phyloP scores from a whole-genome alignment of 2,113 vertebrate genomes.

The Pholis gunnellus region DNA sequence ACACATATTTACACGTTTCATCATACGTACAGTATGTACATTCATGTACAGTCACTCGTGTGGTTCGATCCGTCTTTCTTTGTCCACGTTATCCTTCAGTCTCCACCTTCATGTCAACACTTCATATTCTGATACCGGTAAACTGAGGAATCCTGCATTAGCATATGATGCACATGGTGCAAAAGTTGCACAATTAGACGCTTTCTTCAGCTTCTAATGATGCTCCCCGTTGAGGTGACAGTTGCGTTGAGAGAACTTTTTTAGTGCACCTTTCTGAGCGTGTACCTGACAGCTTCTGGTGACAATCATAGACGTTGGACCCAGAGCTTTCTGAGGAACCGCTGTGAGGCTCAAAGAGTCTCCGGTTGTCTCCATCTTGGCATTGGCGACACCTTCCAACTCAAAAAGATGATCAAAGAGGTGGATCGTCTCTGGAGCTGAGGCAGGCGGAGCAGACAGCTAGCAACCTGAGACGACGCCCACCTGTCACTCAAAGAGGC shows the following conservation, averaged over 20 bases:
- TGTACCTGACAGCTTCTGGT: not conserved
- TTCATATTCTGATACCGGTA: not conserved
- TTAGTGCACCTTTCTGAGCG: not conserved
- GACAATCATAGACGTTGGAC: not conserved
- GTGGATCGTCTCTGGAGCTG: too few relatives aligned
- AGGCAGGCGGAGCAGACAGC: too few relatives aligned
- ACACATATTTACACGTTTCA: constrained; percentile 43
- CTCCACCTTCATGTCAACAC: not conserved
- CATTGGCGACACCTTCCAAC: too few relatives aligned
- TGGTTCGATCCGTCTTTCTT: not conserved
- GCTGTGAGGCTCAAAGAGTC: too few relatives aligned
- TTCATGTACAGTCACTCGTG: not conserved
- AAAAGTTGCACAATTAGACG: not conserved
- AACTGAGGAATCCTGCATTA: not conserved
- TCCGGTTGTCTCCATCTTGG: too few relatives aligned
- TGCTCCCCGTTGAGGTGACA: not conserved
- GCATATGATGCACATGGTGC: too few relatives aligned
- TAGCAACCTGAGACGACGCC: too few relatives aligned
- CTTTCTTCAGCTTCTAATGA: not conserved
- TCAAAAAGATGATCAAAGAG: too few relatives aligned
- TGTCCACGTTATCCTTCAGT: constrained; percentile 8
- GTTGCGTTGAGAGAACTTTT: not conserved
- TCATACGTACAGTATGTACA: constrained; percentile 37
- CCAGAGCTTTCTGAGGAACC: too few relatives aligned
- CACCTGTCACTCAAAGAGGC: too few relatives aligned